phyloP scores from a whole-genome alignment of 1,140 invertebrate species.

The Thereuonema tuberculata region DNA sequence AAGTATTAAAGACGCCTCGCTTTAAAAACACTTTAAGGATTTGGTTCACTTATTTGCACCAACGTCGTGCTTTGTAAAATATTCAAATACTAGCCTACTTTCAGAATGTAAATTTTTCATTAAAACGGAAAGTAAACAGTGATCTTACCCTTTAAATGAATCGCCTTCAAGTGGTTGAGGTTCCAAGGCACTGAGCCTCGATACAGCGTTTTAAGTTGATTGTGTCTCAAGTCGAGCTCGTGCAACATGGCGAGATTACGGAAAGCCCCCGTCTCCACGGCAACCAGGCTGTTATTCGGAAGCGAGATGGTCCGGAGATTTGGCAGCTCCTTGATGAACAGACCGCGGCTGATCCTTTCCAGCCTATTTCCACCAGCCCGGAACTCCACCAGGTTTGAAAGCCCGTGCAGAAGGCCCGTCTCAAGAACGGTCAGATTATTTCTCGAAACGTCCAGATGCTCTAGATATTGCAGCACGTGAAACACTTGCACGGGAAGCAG shows the following conservation, averaged over 20 bases:
- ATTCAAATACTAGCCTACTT: no score
- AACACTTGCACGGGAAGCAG: not conserved
- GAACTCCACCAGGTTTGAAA: not conserved
- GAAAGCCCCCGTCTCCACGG: conserved; percentile 4
- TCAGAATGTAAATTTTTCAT: no score
- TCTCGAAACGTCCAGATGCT: not conserved
- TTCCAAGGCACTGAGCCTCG: conserved; percentile 5
- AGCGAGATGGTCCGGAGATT: not conserved
- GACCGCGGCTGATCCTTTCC: not conserved
- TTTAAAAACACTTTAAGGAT: no score
- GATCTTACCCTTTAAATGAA: conserved; percentile 4
- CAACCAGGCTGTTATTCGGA: not conserved
- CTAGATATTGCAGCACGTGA: not conserved
- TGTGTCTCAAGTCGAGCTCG: conserved; percentile 3
- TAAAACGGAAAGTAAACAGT: no score
- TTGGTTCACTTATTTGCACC: no score
- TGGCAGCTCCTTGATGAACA: not conserved
- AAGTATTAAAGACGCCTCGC: no score
- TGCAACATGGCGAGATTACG: not conserved
- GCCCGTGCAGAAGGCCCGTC: not conserved
- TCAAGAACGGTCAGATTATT: not conserved
- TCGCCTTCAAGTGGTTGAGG: not conserved
- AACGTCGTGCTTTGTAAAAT: no score
- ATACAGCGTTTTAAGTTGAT: not conserved
- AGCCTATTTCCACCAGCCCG: not conserved